Base-by-base conservation (phyloP, 1,140 invertebrate species). In the Drosophila lacteicornis region DNA sequence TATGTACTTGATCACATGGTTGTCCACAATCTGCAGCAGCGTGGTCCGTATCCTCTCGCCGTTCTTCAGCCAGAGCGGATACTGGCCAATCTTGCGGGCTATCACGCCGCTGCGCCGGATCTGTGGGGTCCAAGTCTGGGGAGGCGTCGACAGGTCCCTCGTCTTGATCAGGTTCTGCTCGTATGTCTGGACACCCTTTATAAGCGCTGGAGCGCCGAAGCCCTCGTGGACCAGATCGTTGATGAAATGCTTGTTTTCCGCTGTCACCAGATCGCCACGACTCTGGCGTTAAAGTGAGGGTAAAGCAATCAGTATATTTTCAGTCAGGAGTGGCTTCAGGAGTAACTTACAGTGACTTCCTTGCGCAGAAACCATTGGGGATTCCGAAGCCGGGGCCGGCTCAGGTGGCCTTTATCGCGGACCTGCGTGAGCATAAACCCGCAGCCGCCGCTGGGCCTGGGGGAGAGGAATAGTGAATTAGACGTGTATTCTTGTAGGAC, bases 1-100 rank as follows among this genome's bases (percentile, higher is more conserved):
- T 68, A 96, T 96, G 93, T 99, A 99, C 88, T 96, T 97, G 50
- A 99, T 95, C 4, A 99, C 98, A 94, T 99, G 98, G 93, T 99
- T 99, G 92, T 99, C 99, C 27, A 97, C 93, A 17, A 99, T 95
- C 94, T 99, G 98, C 61, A 99, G 92, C 69, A 99, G 91, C 15
- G 98, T 99, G 3, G 96, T 95, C 1, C 93, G 79, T 60, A 98
- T 93, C 94, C 94, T 96, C 86, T 95, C 95, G 1, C 98, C 98
- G 93, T 96, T 94, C 93, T 97, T 98, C 3, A 95, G 92, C 98
- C 98, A 99, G 92, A 99, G 94, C 13, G 98, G 98, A 93, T 98
- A 96, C 58, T 97, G 94, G 38, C 99, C 99, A 91, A 99, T 97
- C 94, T 99, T 99, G 59, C 96, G 94, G 0, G 96, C 98, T 91